Evolutionary conservation across 2,888 invertebrate species (phyloP), one percentile per base, ranked within the genome.

Genomic region (Clepsis dumicolana): DNA sequence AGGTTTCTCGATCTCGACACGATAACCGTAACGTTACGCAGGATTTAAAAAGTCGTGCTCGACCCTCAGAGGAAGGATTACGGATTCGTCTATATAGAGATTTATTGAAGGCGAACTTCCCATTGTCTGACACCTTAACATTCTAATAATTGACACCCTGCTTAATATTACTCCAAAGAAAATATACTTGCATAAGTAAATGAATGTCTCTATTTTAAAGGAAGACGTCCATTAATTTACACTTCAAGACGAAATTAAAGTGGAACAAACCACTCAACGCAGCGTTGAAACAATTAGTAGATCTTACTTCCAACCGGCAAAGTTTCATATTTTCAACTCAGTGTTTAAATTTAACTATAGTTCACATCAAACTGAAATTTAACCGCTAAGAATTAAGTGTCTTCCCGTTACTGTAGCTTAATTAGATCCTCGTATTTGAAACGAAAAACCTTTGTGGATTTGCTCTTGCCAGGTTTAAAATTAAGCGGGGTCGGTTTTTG

Each of bases 381-480:
- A 48, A 48, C 48, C 48, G 18, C 48, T 21, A 21, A 12, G 21
- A 48, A 48, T 48, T 3, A 48, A 48, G 48, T 48, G 21, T 48
- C 48, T 48, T 21, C 48, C 48, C 48, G 5, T 21, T 48, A 21
- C 48, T 21, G 21, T 4, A 48, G 16, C 2, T n/a, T 48, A 48
- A 44, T 44, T 44, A 21, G 21, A 48, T 21, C 2, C 44, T 48
- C 21, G 48, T 48, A 21, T 48, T 48, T 48, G 48, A 21, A 21
- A 48, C 48, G 21, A 48, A 48, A 48, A 48, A 21, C 48, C 21
- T 44, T 44, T 29, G 29, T 29, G 29, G 44, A 14, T 16, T 18
- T 44, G 44, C 18, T n/a, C n/a, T n/a, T n/a, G n/a, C n/a, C n/a
- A n/a, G n/a, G n/a, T n/a, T n/a, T n/a, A n/a, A n/a, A n/a, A n/a